Percentiles rank a stretch among this genome's conserved stretches.
These are phyloP conservation scores for cattle (Bos taurus) DNA, from an alignment of 2,113 vertebrate genomes.

Conservation along the genomic window DNA sequence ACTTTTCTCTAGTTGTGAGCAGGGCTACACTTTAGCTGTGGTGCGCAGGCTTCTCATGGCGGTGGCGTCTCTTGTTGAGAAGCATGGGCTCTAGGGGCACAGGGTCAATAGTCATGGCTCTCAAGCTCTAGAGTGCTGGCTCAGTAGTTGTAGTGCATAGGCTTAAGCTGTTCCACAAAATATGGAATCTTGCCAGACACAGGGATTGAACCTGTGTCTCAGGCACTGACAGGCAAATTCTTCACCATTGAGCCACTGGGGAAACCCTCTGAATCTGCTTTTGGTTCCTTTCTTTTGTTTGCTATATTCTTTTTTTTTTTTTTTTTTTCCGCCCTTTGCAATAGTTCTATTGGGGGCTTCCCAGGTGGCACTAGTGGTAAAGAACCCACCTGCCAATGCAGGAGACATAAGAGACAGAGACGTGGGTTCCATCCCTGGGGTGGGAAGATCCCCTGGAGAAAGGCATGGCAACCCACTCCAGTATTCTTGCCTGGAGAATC, in stretches of 20 bases:
- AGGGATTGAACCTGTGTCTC: background rate
- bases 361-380: background rate
- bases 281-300: background rate
- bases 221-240: background rate
- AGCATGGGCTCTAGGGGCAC: background rate
- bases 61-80: background rate
- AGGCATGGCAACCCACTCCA: background rate
- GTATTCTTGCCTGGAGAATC: background rate
- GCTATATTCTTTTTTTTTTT: background rate
- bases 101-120: background rate
- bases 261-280: background rate
- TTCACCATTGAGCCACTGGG: background rate
- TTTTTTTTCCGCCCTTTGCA: background rate
- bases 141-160: background rate
- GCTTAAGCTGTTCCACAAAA: background rate
- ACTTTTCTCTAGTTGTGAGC: background rate
- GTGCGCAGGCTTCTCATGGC: background rate
- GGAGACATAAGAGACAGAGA: background rate
- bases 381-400: background rate
- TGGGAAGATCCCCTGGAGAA: background rate
- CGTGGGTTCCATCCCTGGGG: background rate
- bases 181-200: background rate
- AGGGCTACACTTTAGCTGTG: background rate
- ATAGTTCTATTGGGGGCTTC: background rate
- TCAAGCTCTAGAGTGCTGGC: background rate